A percentile compares a stretch with the other conserved stretches of the same genome.
Conservation (phyloP, 2,113 vertebrate species). For the Tragelaphus buxtoni region DNA sequence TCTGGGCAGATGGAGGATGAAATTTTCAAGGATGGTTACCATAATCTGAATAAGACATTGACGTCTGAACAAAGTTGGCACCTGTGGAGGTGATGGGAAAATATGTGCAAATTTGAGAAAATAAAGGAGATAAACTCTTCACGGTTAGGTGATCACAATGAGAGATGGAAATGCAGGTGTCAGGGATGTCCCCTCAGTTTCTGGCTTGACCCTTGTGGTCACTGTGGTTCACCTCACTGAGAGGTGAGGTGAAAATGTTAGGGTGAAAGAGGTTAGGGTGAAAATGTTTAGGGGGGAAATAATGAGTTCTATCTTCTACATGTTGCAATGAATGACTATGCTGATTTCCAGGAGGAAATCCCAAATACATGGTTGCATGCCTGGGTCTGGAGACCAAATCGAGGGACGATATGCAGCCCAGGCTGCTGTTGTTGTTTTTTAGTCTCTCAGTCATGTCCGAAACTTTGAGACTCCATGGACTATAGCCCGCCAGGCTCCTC, state of each 20-base stretch:
- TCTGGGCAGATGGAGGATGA: not conserved
- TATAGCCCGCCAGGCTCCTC: not conserved
- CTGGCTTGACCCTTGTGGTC: not conserved
- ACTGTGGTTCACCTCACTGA: not conserved
- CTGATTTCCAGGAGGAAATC: not conserved
- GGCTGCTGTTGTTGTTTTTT: not conserved
- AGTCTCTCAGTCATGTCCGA: not conserved
- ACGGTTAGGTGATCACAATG: not conserved
- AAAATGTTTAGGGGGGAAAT: not conserved
- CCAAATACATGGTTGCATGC: accelerated
- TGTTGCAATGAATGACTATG: not conserved
- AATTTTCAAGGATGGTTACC: not conserved
- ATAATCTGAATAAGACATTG: not conserved
- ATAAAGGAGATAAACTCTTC: not conserved
- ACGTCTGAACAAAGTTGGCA: not conserved
- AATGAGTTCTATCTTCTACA: accelerated
- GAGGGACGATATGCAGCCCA: not conserved
- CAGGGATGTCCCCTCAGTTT: not conserved
- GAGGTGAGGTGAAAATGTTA: too few relatives aligned
- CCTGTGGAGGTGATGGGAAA: not conserved
- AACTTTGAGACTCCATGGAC: not conserved
- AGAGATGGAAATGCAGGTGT: not conserved
- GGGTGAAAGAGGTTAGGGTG: not conserved
- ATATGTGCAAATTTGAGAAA: not conserved
- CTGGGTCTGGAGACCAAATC: accelerated